A percentile compares a stretch with the other conserved stretches of the same genome.
Conservation (phyloP, 2,888 invertebrate species). For the Fabriciana adippe region DNA sequence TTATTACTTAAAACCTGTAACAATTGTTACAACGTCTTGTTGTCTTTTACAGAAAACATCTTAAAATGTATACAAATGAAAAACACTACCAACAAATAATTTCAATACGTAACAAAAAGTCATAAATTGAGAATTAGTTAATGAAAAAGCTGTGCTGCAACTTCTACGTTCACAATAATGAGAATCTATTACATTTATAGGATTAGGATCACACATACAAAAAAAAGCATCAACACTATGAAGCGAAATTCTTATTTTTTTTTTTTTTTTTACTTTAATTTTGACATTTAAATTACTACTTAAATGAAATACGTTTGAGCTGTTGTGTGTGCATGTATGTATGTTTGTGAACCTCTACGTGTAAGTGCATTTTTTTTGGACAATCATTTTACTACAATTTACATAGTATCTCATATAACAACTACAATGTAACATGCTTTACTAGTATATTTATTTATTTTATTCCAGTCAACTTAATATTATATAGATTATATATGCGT, state of each 20-base stretch:
- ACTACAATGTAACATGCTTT: not conserved
- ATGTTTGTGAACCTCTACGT: not conserved
- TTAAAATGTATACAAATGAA: conserved; percentile 39
- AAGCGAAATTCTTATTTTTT: conserved; percentile 24
- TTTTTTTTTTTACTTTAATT: too few species aligned
- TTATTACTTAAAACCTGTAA: conserved; percentile 13
- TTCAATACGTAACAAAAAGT: conserved; percentile 54
- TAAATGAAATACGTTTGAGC: conserved; percentile 19
- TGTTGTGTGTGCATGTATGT: not conserved
- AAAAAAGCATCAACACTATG: conserved; percentile 32
- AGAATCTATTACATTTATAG: conserved; percentile 50
- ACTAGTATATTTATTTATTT: too few species aligned
- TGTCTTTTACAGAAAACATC: conserved; percentile 38
- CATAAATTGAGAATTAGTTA: conserved; percentile 65
- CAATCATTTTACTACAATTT: conserved; percentile 1
- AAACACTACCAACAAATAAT: conserved; percentile 40
- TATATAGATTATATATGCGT: too few species aligned
- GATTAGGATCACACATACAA: conserved; percentile 70
- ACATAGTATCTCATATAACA: not conserved
- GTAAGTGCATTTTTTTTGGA: not conserved
- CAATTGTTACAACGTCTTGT: conserved; percentile 4
- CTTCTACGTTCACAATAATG: conserved; percentile 65
- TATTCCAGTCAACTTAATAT: too few species aligned
- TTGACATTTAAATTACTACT: conserved; percentile 4
- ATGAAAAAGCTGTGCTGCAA: conserved; percentile 76